Evolutionary conservation across 2,797 vertebrate genomes (phyloP), one percentile per base, ranked within the genome.

Genomic region (Galago senegalensis): DNA sequence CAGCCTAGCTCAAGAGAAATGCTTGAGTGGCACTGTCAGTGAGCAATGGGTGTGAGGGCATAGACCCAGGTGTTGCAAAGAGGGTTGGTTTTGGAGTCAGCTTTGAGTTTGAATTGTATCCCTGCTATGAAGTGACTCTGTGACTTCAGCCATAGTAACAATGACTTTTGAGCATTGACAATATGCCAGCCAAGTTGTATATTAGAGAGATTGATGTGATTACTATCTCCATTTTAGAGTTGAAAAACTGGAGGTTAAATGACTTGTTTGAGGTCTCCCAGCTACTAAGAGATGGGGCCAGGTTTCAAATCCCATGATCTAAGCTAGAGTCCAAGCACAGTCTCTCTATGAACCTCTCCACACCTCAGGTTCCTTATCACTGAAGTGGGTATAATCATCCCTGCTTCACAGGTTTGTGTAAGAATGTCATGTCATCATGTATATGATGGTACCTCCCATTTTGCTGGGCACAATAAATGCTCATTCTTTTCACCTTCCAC

Each of bases 161-260:
- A 63, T 70, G 85, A 89, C 84, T 72, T 84, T 34, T 88, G 85
- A 92, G 70, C n/a, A 49, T 46, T 93, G 89, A 29, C 83, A 56
- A 31, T 83, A 46, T 25, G 17, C 69, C 40, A 49, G 58, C 25
- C 79, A 46, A 16, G 27, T 93, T 77, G 20, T 65, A 53, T 53
- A 53, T 53, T 53, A 25, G 63, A 25, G 21, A 40, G 49, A 46
- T 63, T 27, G 53, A 56, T 34, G 80, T 61, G 85, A 29, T 93
- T 92, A 76, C 93, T 58, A 65, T n/a, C 27, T 90, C 31, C 81
- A 92, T 76, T 93, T 86, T 40, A 83, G 65, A 80, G 84, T 43
- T 63, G 60, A 94, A 72, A 94, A 94, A 89, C 25, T 89, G 60
- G 90, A 76, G 56, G 80, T 34, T 79, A 73, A 73, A 46, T 7